These are phyloP conservation scores for Leptosomus discolor DNA, from an alignment of 2,113 vertebrate genomes.

Conservation along the genomic window DNA sequence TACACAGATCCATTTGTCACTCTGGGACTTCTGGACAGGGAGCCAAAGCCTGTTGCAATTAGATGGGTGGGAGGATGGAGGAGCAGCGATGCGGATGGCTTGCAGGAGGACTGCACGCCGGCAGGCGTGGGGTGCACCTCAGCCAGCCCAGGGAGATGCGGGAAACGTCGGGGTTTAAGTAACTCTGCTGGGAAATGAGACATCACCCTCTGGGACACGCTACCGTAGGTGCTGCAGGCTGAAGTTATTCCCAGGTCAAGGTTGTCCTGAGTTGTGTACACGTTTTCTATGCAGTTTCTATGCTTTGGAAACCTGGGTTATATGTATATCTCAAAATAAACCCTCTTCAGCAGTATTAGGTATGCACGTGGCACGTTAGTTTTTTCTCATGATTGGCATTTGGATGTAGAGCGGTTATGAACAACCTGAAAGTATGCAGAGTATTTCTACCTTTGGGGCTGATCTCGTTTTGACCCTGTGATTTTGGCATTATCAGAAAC, in stretches of 20 bases:
- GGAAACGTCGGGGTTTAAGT: rapidly evolving
- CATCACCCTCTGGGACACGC: neutral
- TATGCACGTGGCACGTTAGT: neutral
- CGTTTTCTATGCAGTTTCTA: neutral
- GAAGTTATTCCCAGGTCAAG: neutral
- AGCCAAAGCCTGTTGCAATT: neutral
- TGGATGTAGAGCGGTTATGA: neutral
- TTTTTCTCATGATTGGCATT: neutral
- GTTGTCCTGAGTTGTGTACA: rapidly evolving
- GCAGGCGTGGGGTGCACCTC: neutral
- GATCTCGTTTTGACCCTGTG: neutral
- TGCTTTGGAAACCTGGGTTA: neutral
- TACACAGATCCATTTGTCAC: neutral
- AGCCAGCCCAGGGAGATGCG: neutral
- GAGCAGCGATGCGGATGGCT: neutral
- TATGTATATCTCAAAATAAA: neutral
- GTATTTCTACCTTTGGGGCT: neutral
- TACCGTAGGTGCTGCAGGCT: neutral
- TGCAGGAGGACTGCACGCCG: neutral
- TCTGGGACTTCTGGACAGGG: neutral
- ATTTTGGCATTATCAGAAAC: neutral
- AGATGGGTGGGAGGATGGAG: neutral
- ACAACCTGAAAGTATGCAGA: rapidly evolving
- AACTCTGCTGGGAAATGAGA: neutral
- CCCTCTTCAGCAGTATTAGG: neutral